phyloP scores from a whole-genome alignment of 2,797 vertebrate species.

The Strix occidentalis region DNA sequence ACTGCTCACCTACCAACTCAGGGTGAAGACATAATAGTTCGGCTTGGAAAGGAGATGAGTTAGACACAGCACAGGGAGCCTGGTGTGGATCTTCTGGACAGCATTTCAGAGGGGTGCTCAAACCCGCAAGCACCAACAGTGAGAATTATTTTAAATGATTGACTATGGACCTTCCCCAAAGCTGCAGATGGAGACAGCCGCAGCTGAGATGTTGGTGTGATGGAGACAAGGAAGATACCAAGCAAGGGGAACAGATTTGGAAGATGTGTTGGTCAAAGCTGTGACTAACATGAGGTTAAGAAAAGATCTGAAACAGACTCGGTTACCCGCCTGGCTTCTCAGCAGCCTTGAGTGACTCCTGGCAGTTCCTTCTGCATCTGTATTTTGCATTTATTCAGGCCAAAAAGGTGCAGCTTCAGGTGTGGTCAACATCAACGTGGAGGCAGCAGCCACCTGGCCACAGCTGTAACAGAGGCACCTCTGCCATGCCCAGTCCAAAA shows the following conservation, averaged over 20 bases:
- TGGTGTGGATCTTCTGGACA: not conserved
- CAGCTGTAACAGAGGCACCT: not conserved
- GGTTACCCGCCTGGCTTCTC: not conserved
- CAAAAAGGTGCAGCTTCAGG: not conserved
- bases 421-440: not conserved
- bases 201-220: not conserved
- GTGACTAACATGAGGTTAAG: not conserved
- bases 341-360: not conserved
- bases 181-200: not conserved
- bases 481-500: not conserved
- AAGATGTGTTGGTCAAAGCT: not conserved
- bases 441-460: not conserved
- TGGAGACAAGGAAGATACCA: not conserved
- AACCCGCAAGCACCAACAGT: not conserved
- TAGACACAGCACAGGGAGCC: not conserved
- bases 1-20: not conserved
- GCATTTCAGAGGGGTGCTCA: fast-evolving
- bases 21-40: fast-evolving
- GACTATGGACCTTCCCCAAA: fast-evolving
- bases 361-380: not conserved
- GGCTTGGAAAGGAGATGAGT: not conserved
- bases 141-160: not conserved
- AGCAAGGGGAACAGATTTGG: not conserved
- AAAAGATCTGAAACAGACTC: not conserved
- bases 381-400: not conserved